Base-by-base conservation (phyloP, 2,113 vertebrate species). In the Athene noctua region DNA sequence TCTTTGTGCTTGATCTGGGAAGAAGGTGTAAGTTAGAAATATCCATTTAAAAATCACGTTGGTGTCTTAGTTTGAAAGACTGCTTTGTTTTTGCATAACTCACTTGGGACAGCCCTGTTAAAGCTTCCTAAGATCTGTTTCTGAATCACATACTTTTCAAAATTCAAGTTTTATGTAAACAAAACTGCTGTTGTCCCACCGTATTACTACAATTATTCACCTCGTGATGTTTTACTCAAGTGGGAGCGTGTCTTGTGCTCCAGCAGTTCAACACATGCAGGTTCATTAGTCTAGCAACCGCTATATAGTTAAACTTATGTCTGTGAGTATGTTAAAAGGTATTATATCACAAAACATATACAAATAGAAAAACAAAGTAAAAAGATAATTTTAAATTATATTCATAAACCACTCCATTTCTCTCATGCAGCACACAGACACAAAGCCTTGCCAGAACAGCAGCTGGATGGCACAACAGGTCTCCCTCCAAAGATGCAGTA, bases 161-260 rank as follows among this genome's bases (percentile, higher is more conserved):
- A 94, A 95, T 54, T 89, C 67, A 94, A 20, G n/a, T 38, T 95
- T 83, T 86, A 62, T 25, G 29, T 73, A 90, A 93, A 89, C 18
- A 61, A 86, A 88, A n/a, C 46, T 95, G 66, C 58, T 44, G 26
- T 67, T 93, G 78, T 90, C 66, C 81, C 30, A 80, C 3, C 13
- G n/a, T 21, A 73, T 55, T 58, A 54, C 59, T 96, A 67, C 78
- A 96, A 94, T 90, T 72, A 94, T 94, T 96, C 74, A 94, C 74
- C 63, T 93, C 62, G 63, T 77, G 49, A 83, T 66, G 29, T 90
- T 94, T 88, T 93, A 88, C 75, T 93, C 70, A 82, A 80, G 40
- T 32, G 80, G 25, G 27, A 92, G 18, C 7, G 42, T 18, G 21
- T 68, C 51, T 51, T 77, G 62, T 32, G 62, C 58, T 86, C 30